phyloP scores from a whole-genome alignment of 2,888 invertebrate genomes.

The Monoplex corrugatus region DNA sequence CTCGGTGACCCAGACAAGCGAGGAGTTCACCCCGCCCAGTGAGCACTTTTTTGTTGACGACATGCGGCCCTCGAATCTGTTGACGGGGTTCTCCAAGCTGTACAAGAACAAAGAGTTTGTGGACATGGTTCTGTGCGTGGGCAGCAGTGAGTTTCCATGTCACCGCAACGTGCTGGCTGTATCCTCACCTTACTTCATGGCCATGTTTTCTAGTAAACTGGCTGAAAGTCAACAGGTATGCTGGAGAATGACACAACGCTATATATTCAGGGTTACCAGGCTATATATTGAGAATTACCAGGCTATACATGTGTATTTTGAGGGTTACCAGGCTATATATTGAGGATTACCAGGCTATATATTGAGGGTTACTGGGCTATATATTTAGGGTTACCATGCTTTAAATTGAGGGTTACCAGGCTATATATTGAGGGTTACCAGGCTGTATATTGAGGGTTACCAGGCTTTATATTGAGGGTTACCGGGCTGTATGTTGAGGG shows the following conservation, averaged over 20 bases:
- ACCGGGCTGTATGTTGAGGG: too few relatives aligned
- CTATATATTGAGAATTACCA: too few relatives aligned
- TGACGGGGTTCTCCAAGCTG: conserved; percentile 72
- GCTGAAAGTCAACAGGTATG: conserved; percentile 71
- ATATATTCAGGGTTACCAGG: too few relatives aligned
- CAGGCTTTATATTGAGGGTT: too few relatives aligned
- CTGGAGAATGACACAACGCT: neutral
- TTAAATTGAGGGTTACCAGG: too few relatives aligned
- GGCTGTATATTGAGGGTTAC: too few relatives aligned
- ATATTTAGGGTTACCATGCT: too few relatives aligned
- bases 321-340: too few relatives aligned
- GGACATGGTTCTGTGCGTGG: conserved; percentile 75
- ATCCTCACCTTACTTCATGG: conserved; percentile 80
- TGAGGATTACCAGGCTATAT: too few relatives aligned
- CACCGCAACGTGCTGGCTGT: conserved; percentile 79
- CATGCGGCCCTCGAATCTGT: conserved; percentile 67
- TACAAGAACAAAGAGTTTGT: conserved; percentile 77
- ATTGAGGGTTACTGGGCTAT: too few relatives aligned
- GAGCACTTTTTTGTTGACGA: conserved; percentile 71
- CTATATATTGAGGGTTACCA: too few relatives aligned
- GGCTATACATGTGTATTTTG: too few relatives aligned
- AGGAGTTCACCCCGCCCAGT: conserved; percentile 58
- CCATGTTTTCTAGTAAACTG: conserved; percentile 78
- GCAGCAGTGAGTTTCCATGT: conserved; percentile 74
- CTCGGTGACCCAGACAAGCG: conserved; percentile 60